Conservation (phyloP, 2,113 vertebrate species). For the Corvus hawaiiensis region DNA sequence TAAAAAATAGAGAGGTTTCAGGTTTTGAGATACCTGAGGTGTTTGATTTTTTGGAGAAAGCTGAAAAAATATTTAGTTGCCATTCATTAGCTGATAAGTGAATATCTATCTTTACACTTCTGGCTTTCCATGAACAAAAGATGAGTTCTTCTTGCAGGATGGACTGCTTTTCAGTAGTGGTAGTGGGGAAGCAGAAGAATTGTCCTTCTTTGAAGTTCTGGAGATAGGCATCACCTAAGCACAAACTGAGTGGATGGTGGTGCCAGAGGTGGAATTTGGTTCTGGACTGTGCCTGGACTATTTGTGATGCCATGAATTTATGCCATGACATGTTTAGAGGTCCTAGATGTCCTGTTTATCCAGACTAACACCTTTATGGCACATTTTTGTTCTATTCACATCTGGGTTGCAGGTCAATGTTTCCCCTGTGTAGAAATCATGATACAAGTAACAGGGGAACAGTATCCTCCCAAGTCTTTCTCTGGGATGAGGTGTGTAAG, state of each 20-base stretch:
- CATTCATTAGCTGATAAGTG: not conserved
- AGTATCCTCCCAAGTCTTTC: not conserved
- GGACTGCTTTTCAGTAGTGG: not conserved
- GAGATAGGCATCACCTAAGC: not conserved
- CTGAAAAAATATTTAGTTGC: not conserved
- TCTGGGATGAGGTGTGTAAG: not conserved
- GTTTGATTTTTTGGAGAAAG: not conserved
- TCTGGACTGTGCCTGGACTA: not conserved
- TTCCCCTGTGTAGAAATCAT: not conserved
- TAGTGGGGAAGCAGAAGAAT: not conserved
- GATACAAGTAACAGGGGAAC: not conserved
- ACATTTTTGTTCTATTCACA: not conserved
- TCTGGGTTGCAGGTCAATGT: not conserved
- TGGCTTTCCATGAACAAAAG: not conserved
- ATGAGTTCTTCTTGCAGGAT: not conserved
- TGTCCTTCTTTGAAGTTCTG: not conserved
- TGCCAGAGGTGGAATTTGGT: not conserved
- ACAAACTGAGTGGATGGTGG: not conserved
- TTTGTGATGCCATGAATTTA: not conserved
- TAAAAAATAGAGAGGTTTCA: not conserved
- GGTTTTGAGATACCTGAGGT: not conserved
- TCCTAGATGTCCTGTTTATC: not conserved
- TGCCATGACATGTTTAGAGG: not conserved
- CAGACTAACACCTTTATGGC: not conserved
- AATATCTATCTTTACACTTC: not conserved